These are phyloP conservation scores for Hyalella azteca DNA, from an alignment of 2,888 invertebrate genomes.

Conservation along the genomic window DNA sequence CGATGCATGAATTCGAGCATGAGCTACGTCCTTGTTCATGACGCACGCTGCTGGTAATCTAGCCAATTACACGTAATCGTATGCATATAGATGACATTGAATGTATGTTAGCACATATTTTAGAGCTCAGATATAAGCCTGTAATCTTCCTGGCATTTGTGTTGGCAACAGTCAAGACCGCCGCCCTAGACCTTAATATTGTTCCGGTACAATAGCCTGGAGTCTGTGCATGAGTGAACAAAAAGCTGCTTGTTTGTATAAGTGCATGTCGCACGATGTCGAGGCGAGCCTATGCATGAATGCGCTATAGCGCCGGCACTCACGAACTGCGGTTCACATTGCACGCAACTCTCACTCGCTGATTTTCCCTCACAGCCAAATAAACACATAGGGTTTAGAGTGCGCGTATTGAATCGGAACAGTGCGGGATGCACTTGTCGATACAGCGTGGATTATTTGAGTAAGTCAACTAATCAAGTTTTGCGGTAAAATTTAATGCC, in stretches of 20 bases:
- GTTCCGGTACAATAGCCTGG: background rate
- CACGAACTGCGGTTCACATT: background rate
- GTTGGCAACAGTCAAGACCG: too few relatives aligned
- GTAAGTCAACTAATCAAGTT: too few relatives aligned
- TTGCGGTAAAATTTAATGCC: too few relatives aligned
- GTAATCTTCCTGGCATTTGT: too few relatives aligned
- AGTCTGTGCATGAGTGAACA: background rate
- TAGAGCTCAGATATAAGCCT: too few relatives aligned
- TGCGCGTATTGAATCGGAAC: background rate
- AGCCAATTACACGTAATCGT: background rate
- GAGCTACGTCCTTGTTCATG: background rate
- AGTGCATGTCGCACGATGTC: background rate
- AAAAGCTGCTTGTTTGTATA: too few relatives aligned
- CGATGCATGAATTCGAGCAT: background rate
- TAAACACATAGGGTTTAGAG: background rate
- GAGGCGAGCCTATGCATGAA: background rate
- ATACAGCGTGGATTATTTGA: too few relatives aligned
- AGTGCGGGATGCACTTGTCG: too few relatives aligned
- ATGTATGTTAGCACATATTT: too few relatives aligned
- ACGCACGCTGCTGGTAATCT: background rate
- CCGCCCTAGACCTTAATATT: too few relatives aligned
- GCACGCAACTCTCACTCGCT: constrained; percentile 18
- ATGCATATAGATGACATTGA: background rate
- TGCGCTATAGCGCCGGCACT: background rate
- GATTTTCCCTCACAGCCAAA: constrained; percentile 4